A percentile compares a stretch with the other conserved stretches of the same genome.
Conservation (phyloP, 2,113 vertebrate species). For the Macroglossus sobrinus region DNA sequence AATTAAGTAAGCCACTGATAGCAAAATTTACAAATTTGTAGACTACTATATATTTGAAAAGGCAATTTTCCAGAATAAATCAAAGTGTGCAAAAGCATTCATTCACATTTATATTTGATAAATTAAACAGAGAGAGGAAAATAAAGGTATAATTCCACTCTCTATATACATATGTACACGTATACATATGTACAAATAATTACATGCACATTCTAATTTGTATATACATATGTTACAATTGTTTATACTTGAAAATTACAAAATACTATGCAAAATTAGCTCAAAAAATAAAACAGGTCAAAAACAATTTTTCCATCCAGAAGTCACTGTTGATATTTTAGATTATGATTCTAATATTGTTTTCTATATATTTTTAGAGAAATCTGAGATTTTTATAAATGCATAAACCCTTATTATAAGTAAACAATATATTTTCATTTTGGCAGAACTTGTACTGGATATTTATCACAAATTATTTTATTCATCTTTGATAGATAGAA, state of each 20-base stretch:
- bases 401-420: neutral
- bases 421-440: neutral
- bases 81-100: neutral
- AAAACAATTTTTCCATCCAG: neutral
- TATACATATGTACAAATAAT: neutral
- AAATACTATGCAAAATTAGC: neutral
- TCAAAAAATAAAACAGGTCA: neutral
- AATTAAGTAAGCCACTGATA: neutral
- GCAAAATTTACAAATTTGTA: neutral
- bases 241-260: neutral
- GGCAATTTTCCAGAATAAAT: neutral
- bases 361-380: neutral
- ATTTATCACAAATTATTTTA: neutral
- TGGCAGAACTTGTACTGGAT: neutral
- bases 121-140: neutral
- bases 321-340: neutral
- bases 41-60: neutral
- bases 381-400: neutral
- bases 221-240: neutral
- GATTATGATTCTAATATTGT: neutral
- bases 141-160: fast-evolving
- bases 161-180: neutral
- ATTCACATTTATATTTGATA: neutral
- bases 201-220: neutral
- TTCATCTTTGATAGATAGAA: neutral